These are phyloP conservation scores for Ptilorrhoa leucosticta DNA, from an alignment of 2,113 vertebrate species.

Conservation along the genomic window DNA sequence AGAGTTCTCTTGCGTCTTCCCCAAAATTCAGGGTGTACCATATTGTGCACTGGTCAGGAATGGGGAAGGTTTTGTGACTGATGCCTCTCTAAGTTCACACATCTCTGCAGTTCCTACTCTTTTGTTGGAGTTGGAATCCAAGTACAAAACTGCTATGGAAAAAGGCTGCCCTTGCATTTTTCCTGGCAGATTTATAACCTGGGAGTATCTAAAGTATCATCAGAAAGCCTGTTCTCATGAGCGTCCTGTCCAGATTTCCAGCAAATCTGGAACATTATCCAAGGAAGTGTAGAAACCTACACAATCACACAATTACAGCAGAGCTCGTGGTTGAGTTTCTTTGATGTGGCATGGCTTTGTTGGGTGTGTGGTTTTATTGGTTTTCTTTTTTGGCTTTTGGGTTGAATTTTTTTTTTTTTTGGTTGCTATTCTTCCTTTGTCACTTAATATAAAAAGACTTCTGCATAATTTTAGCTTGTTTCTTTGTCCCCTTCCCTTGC, in stretches of 20 bases:
- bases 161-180: constrained; percentile 2
- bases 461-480: neutral
- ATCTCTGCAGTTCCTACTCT: neutral
- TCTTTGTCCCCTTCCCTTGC: neutral
- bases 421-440: neutral
- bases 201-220: neutral
- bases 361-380: neutral
- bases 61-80: neutral
- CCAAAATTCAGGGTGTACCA: neutral
- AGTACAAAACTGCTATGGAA: neutral
- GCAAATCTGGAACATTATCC: neutral
- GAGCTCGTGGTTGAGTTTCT: neutral
- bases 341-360: neutral
- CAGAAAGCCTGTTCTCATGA: neutral
- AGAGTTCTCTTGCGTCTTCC: neutral
- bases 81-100: neutral
- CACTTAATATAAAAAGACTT: neutral
- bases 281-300: neutral
- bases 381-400: neutral
- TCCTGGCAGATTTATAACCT: neutral
- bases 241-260: neutral
- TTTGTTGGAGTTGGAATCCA: neutral
- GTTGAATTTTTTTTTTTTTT: neutral
- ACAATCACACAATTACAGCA: neutral
- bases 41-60: neutral